Percentiles rank a stretch among this genome's conserved stretches.
phyloP scores from a whole-genome alignment of 2,888 invertebrate genomes.

The Dermolepida albohirtum region DNA sequence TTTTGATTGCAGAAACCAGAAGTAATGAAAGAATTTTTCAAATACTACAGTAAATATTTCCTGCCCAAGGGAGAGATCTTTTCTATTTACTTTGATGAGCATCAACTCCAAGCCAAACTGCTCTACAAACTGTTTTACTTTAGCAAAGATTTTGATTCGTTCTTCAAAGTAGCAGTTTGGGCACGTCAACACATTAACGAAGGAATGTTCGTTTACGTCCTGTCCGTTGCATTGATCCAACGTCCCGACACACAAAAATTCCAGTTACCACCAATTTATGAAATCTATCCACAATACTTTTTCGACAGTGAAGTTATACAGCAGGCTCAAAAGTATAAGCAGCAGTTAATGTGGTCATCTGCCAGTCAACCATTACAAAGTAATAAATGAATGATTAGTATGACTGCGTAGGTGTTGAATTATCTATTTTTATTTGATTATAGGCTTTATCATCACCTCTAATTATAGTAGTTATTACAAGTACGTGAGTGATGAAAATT shows the following conservation, averaged over 20 bases:
- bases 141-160: constrained; percentile 78
- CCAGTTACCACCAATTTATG: constrained; percentile 77
- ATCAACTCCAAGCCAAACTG: constrained; percentile 72
- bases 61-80: constrained; percentile 73
- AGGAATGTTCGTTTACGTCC: constrained; percentile 75
- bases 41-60: constrained; percentile 68
- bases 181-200: constrained; percentile 77
- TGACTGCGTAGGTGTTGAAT: background rate
- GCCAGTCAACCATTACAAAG: background rate
- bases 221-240: constrained; percentile 73
- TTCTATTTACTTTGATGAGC: constrained; percentile 71
- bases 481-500: constrained; percentile 69
- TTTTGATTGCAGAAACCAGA: constrained; percentile 63
- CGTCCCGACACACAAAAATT: constrained; percentile 74
- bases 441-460: constrained; percentile 61
- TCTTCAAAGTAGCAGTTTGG: constrained; percentile 77
- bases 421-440: background rate
- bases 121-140: constrained; percentile 76
- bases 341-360: constrained; percentile 60
- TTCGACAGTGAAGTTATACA: constrained; percentile 76
- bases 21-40: constrained; percentile 69
- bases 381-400: background rate
- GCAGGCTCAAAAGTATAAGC: constrained; percentile 73
- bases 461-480: constrained; percentile 66
- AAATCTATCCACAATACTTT: constrained; percentile 79